Conservation (phyloP, 2,113 vertebrate genomes). For the Hystrix brachyura region DNA sequence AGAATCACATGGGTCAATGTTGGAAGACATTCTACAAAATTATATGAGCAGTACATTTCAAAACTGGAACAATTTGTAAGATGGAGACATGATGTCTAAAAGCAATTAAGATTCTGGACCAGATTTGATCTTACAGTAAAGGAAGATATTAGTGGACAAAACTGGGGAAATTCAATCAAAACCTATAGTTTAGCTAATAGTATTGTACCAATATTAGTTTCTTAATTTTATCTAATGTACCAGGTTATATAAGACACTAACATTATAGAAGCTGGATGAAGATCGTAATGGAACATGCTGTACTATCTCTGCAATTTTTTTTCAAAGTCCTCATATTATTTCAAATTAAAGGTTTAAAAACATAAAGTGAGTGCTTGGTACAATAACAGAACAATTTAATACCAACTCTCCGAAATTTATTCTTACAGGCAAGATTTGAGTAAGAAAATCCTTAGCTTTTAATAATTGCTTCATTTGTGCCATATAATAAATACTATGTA, state of each 20-base stretch:
- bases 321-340: not conserved
- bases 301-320: not conserved
- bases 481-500: not conserved
- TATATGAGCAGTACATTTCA: not conserved
- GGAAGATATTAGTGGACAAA: not conserved
- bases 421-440: not conserved
- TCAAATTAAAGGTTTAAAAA: not conserved
- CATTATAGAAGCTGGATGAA: not conserved
- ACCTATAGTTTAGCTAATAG: not conserved
- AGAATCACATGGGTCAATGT: not conserved
- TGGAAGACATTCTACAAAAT: not conserved
- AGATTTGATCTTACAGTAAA: not conserved
- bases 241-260: not conserved
- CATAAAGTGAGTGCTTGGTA: too few species aligned
- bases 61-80: not conserved
- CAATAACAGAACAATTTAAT: not conserved
- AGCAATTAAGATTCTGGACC: not conserved
- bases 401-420: not conserved
- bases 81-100: not conserved
- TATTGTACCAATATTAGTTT: not conserved
- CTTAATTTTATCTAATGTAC: not conserved
- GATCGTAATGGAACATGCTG: not conserved
- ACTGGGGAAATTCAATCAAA: not conserved
- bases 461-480: not conserved
- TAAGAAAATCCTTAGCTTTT: not conserved